Conservation (phyloP, 2,888 invertebrate genomes). For the Hemithea aestivaria region DNA sequence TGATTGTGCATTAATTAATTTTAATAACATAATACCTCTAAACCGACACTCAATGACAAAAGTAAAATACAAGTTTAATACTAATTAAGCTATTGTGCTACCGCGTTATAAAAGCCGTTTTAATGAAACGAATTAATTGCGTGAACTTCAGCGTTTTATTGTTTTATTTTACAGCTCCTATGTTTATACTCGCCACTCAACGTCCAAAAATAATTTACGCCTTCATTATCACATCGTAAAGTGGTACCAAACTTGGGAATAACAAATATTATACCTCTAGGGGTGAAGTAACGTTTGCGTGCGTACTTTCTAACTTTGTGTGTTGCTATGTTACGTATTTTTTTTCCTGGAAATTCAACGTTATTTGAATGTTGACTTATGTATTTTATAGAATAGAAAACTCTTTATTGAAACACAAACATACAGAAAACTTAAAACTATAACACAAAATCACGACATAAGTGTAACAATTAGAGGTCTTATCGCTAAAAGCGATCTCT, state of each 20-base stretch:
- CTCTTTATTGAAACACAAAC: no score
- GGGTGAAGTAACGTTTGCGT: slow-evolving; percentile 25
- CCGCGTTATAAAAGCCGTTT: slow-evolving; percentile 10
- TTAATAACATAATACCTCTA: no score
- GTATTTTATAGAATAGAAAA: no score
- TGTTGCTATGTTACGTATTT: not conserved
- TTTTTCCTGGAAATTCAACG: no score
- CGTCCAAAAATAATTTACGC: slow-evolving; percentile 30
- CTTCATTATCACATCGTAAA: slow-evolving; percentile 32
- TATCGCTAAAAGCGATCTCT: no score
- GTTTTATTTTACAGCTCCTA: slow-evolving; percentile 22
- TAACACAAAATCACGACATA: no score
- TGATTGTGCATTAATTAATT: no score
- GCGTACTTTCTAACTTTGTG: slow-evolving; percentile 3
- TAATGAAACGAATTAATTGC: slow-evolving; percentile 25
- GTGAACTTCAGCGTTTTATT: slow-evolving; percentile 33
- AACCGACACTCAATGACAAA: no score
- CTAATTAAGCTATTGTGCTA: slow-evolving; percentile 1
- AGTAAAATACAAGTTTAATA: no score
- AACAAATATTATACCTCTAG: slow-evolving; percentile 28
- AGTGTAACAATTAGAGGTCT: no score
- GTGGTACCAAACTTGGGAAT: slow-evolving; percentile 25
- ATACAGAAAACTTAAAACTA: no score
- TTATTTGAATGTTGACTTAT: no score
- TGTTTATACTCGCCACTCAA: slow-evolving; percentile 22